A percentile compares a stretch with the other conserved stretches of the same genome.
phyloP scores from a whole-genome alignment of 2,797 vertebrate genomes.

The Peromyscus aztecus region DNA sequence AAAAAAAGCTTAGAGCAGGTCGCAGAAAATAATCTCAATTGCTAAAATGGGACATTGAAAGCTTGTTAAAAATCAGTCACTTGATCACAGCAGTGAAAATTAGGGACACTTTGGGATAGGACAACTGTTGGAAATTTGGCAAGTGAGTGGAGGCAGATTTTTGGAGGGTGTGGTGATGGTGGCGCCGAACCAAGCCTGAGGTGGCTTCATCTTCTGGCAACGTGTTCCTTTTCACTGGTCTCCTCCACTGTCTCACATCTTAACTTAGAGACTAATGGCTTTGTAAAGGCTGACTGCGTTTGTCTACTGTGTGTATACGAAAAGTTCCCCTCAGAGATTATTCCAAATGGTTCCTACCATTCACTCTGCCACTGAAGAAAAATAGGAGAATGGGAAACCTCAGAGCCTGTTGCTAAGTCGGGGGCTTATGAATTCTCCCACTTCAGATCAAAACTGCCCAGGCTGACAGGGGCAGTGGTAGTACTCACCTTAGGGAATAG shows the following conservation, averaged over 20 bases:
- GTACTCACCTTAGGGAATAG: neutral
- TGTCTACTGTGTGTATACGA: neutral
- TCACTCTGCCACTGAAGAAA: conserved; percentile 10
- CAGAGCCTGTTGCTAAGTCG: neutral
- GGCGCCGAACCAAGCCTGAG: neutral
- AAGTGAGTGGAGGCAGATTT: neutral
- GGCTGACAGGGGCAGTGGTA: too few relatives aligned
- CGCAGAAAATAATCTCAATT: conserved; percentile 68
- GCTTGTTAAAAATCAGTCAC: conserved; percentile 39
- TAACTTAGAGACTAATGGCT: neutral
- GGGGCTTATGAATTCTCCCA: neutral
- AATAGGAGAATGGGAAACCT: neutral
- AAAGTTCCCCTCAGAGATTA: neutral
- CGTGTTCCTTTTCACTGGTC: neutral
- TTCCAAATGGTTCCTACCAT: neutral
- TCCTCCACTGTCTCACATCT: neutral
- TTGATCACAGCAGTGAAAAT: conserved; percentile 58
- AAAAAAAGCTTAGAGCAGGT: conserved; percentile 32
- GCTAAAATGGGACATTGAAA: conserved; percentile 33
- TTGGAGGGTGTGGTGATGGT: neutral
- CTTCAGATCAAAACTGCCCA: neutral
- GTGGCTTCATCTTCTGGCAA: neutral
- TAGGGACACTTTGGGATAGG: conserved; percentile 12
- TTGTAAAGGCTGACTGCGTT: neutral
- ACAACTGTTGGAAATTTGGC: neutral